A percentile compares a stretch with the other conserved stretches of the same genome.
Conservation (phyloP, 2,888 invertebrate genomes). For the Marronus borbonicus region DNA sequence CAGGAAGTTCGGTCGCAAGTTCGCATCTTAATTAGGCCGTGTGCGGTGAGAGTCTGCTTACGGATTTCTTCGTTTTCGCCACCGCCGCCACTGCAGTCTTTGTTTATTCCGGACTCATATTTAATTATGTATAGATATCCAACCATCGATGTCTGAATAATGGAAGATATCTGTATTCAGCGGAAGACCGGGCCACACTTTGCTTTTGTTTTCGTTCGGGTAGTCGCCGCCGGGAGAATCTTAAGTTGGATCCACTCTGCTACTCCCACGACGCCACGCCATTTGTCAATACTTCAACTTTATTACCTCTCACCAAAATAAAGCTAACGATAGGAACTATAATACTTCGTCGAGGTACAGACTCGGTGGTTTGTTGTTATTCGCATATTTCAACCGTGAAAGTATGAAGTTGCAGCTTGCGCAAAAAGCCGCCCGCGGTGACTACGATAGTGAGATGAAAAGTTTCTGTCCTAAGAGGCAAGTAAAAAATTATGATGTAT, state of each 20-base stretch:
- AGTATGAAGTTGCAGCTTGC: no score
- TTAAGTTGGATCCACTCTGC: constrained; percentile 38
- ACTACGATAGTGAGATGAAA: no score
- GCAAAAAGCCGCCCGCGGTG: no score
- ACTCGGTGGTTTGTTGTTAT: background rate
- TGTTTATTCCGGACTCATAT: constrained; percentile 61
- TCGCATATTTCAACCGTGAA: no score
- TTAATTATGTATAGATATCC: constrained; percentile 61
- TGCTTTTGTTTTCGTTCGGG: constrained; percentile 56
- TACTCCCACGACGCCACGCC: background rate
- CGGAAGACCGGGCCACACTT: constrained; percentile 57
- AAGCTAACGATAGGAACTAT: constrained; percentile 1
- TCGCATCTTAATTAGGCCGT: constrained; percentile 50
- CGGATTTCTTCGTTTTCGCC: constrained; percentile 45
- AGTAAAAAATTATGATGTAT: no score
- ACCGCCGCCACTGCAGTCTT: constrained; percentile 53
- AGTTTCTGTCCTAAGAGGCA: no score
- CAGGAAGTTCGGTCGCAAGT: constrained; percentile 48
- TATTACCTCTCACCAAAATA: constrained; percentile 28
- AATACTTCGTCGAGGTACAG: background rate
- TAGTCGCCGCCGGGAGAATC: constrained; percentile 47
- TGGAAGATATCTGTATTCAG: constrained; percentile 60
- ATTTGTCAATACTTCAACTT: constrained; percentile 10
- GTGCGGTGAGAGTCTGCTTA: constrained; percentile 48
- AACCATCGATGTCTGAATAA: constrained; percentile 61